A percentile compares a stretch with the other conserved stretches of the same genome.
Conservation (phyloP, 2,113 vertebrate species). For the Microcebus tavaratra region DNA sequence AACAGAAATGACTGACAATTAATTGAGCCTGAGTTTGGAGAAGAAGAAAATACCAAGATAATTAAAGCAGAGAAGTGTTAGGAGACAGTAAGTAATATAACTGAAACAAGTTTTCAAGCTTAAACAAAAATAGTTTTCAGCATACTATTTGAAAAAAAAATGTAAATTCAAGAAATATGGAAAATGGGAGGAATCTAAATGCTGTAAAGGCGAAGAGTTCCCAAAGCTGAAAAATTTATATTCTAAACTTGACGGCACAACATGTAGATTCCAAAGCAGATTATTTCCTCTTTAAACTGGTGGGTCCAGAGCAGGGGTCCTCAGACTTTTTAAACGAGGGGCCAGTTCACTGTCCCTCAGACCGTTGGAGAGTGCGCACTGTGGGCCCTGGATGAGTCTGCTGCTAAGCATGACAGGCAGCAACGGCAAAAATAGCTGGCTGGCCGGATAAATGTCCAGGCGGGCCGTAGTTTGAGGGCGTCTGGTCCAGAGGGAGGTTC, state of each 20-base stretch:
- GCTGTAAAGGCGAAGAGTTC: not conserved
- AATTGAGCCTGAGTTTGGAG: not conserved
- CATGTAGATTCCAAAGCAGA: not conserved
- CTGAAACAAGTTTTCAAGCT: not conserved
- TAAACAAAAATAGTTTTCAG: not conserved
- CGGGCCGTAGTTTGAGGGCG: too few relatives aligned
- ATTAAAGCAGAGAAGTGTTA: constrained; percentile 37
- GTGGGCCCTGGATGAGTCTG: too few relatives aligned
- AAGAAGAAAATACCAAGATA: not conserved
- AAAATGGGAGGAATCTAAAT: not conserved
- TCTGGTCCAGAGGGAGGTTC: not conserved
- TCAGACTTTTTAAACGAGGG: too few relatives aligned
- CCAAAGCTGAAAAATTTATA: not conserved
- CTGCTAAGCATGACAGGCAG: too few relatives aligned
- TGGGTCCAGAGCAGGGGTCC: not conserved
- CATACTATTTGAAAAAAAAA: not conserved
- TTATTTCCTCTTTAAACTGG: not conserved
- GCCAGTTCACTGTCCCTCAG: too few relatives aligned
- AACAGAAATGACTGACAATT: not conserved
- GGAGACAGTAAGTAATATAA: not conserved
- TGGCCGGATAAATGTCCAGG: too few relatives aligned
- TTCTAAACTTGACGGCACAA: not conserved
- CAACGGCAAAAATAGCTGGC: too few relatives aligned
- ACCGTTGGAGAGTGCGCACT: too few relatives aligned
- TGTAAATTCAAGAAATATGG: not conserved